Percentiles rank a stretch among this genome's conserved stretches.
Conservation (phyloP, 2,888 invertebrate genomes). For the Ptychoptera contaminata region DNA sequence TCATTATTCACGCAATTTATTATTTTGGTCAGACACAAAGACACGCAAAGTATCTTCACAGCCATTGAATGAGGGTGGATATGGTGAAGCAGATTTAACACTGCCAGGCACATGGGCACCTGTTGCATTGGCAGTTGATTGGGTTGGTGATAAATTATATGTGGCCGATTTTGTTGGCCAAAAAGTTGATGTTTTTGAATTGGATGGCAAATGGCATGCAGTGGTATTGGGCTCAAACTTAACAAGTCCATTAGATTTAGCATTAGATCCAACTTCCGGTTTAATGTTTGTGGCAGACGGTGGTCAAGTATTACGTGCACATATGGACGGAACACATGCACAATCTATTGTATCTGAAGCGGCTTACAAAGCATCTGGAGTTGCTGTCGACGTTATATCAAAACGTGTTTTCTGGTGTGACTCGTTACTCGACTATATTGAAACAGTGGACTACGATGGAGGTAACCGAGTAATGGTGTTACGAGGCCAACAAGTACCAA, state of each 20-base stretch:
- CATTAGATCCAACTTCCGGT: constrained; percentile 82
- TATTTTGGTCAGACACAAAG: constrained; percentile 84
- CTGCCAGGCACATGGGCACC: constrained; percentile 80
- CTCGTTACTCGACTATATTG: constrained; percentile 85
- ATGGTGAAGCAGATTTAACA: constrained; percentile 47
- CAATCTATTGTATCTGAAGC: constrained; percentile 78
- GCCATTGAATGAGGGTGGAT: constrained; percentile 25
- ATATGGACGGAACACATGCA: constrained; percentile 86
- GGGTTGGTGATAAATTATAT: constrained; percentile 92
- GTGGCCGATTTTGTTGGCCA: constrained; percentile 86
- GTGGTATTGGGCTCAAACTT: constrained; percentile 83
- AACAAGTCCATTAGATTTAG: constrained; percentile 80
- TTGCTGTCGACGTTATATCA: constrained; percentile 80
- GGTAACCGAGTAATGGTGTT: constrained; percentile 62
- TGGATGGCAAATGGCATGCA: constrained; percentile 74
- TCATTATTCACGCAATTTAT: constrained; percentile 55
- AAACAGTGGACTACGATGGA: constrained; percentile 88
- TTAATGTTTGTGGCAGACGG: constrained; percentile 76
- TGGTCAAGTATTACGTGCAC: constrained; percentile 67
- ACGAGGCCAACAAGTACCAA: constrained; percentile 70
- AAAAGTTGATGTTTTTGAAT: constrained; percentile 86
- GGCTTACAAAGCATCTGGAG: constrained; percentile 83
- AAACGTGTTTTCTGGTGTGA: constrained; percentile 94
- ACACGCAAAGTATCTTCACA: constrained; percentile 57
- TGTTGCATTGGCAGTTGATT: constrained; percentile 85